Conservation (phyloP, 2,113 vertebrate genomes). For the Protomyctophum bolini region DNA sequence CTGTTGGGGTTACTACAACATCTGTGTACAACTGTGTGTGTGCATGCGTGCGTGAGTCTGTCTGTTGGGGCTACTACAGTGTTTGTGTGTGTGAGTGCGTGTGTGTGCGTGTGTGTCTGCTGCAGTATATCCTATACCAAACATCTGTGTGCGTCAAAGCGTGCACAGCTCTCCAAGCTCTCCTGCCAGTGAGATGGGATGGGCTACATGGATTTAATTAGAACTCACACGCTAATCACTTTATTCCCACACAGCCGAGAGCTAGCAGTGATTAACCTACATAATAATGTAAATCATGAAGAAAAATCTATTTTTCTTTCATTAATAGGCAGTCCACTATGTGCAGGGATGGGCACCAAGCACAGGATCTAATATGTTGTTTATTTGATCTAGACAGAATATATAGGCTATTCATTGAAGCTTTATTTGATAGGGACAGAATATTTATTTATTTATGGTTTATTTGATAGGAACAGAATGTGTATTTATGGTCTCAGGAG, state of each 20-base stretch:
- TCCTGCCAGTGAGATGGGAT: conserved; percentile 60
- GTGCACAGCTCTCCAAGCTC: conserved; percentile 39
- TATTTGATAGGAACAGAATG: too few relatives aligned
- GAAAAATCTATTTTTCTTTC: conserved; percentile 15
- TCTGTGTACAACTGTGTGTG: neutral
- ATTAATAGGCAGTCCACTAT: conserved; percentile 40
- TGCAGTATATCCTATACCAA: too few relatives aligned
- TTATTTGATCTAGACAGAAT: too few relatives aligned
- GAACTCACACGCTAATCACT: conserved; percentile 73
- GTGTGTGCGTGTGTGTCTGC: too few relatives aligned
- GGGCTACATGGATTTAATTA: conserved; percentile 75
- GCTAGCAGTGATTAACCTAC: conserved; percentile 63
- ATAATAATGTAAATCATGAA: conserved; percentile 58
- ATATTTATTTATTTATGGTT: neutral
- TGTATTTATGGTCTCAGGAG: too few relatives aligned
- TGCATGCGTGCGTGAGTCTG: neutral
- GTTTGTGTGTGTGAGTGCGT: neutral
- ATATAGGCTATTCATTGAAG: too few relatives aligned
- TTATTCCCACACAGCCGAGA: conserved; percentile 59
- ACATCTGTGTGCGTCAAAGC: conserved; percentile 29
- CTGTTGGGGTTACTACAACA: too few relatives aligned
- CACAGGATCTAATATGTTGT: conserved; percentile 33
- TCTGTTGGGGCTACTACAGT: neutral
- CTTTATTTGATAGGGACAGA: too few relatives aligned
- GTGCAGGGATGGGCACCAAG: conserved; percentile 21